Base-by-base conservation (phyloP, 2,888 invertebrate species). In the Campoplex nolae region DNA sequence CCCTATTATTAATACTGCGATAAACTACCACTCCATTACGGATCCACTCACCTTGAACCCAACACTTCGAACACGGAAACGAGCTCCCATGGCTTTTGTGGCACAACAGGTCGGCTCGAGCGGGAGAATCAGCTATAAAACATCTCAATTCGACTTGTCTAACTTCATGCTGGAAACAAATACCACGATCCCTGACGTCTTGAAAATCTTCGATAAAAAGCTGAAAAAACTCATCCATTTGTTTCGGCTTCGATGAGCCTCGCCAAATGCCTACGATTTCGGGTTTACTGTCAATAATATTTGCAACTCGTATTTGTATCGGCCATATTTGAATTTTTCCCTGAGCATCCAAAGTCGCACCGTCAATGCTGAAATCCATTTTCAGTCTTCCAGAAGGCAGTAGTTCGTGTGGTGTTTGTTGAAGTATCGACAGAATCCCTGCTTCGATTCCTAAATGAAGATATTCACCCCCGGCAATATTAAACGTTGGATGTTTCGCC, bases 71-170 rank as follows among this genome's bases (percentile, higher is more conserved):
- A 62, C 88, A 88, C 6, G 88, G 83, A 35, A 32, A 18, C 18
- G 23, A 7, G 13, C 75, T 51, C 23, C 70, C 67, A 73, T 88
- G 88, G 18, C 76, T 56, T 18, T 23, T 38, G 51, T 88, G 88
- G 51, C 45, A 68, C 38, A 86, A 77, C 28, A 86, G 45, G 38
- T 83, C 84, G 7, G 86, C 84, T 48, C 88, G 48, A 38, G 88
- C 88, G 2, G 88, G 88, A 35, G 88, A 88, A 75, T 88, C 88
- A 9, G 86, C 86, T 56, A 88, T 86, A 38, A 88, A 81, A 56
- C 75, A 45, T 45, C 79, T 67, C 2, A 87, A 38, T 38, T 54
- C 38, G n/a, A 87, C 32, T 13, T 80, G 56, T 51, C 79, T 76
- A 1, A 51, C 58, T n/a, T 75, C 58, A 13, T 70, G 35, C 71